Evolutionary conservation across 35 echinoderm and acorn worm species (phyloP), one percentile per base, ranked within the genome.

Genomic region (Ophioderma brevispina): DNA sequence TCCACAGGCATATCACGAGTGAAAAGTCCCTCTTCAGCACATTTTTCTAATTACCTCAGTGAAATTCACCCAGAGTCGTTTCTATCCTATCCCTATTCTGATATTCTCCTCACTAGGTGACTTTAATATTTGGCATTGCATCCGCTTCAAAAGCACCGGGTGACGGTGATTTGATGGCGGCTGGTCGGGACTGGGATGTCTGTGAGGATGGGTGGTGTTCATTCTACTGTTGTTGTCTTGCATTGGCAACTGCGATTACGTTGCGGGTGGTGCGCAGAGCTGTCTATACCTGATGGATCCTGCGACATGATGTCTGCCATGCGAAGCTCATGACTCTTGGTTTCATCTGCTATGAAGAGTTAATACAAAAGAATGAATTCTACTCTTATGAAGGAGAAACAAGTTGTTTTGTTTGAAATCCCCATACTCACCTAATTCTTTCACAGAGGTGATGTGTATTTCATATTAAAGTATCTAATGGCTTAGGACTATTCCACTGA

Each of bases 141-240:
- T 25, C 59, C 28, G 59, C 10, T 3, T 70, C 59, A 70, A 70
- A 70, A 8, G n/a, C 59, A 25, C 59, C 59, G 2, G 59, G 59
- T 18, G 59, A 70, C 10, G 59, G 59, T 70, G 59, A 70, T 70
- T 70, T 8, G 59, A 70, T 70, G 10, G 59, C 5, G 41, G 4
- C 5, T 46, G 41, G 4, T 46, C 41, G 17, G 4, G 41, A 46
- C 41, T 46, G 17, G 59, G 10, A 70, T 8, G 28, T 70, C 59
- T 0, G 90, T 79, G 31, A 96, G 88, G 39, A 85, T 93, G 25
- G 94, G 89, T 18, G 94, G 94, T 31, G 94, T 96, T n/a, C 43
- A 96, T 52, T n/a, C 94, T 87, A 75, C 89, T 93, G 36, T 39
- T 93, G 36, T 39, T 86, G 85, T 96, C 94, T 40, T 87, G 84